Evolutionary conservation across 2,888 invertebrate species (phyloP).

Genomic region (Eurois occulta): DNA sequence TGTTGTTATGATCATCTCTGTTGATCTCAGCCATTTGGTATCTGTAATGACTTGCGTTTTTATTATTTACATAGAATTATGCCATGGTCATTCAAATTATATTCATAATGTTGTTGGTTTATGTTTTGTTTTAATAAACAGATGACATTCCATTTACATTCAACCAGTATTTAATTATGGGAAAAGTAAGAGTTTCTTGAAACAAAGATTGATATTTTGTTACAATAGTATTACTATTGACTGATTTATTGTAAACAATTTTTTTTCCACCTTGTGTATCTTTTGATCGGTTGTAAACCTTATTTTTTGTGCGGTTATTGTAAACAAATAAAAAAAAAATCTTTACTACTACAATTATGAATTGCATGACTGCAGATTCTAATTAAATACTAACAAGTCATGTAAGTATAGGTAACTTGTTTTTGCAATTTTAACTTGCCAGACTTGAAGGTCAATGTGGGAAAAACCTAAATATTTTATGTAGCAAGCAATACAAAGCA

Average conservation of each 20-base stretch:
- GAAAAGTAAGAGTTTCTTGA: background rate
- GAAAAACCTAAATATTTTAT: conserved; percentile 30
- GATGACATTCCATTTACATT: background rate
- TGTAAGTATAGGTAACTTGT: conserved; percentile 1
- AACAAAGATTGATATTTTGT: background rate
- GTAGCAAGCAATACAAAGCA: background rate
- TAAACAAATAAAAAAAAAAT: too few relatives aligned
- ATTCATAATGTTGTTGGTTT: background rate
- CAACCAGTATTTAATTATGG: background rate
- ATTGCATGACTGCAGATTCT: conserved; percentile 9
- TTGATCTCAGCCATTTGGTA: background rate
- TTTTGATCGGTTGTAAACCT: too few relatives aligned
- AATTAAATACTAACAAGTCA: background rate
- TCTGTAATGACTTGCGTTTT: conserved; percentile 13
- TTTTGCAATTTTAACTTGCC: background rate
- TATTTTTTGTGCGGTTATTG: too few relatives aligned
- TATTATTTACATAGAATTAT: background rate
- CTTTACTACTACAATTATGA: background rate
- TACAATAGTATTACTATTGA: background rate
- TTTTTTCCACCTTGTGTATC: too few relatives aligned
- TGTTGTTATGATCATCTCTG: background rate
- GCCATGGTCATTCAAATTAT: background rate
- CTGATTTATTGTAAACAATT: background rate
- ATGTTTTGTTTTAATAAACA: background rate
- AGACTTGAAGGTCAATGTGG: conserved; percentile 8